Percentiles rank a stretch among this genome's conserved stretches.
phyloP scores from a whole-genome alignment of 2,888 invertebrate genomes.

The Melinaea menophilus region DNA sequence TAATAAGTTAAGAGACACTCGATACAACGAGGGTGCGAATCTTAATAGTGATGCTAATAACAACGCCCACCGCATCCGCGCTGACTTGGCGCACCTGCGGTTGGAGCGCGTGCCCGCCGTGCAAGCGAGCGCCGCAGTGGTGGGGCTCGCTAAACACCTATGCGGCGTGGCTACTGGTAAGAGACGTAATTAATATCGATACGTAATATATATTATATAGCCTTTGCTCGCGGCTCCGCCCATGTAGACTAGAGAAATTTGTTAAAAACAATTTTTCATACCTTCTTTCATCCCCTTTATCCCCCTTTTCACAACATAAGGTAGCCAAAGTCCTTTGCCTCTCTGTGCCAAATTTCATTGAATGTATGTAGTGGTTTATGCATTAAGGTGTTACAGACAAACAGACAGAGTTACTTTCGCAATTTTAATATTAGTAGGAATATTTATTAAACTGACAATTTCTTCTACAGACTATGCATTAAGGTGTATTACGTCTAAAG shows the following conservation, averaged over 20 bases:
- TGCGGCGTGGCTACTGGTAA: conserved; percentile 92
- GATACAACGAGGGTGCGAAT: background rate
- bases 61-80: conserved; percentile 81
- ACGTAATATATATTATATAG: background rate
- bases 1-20: conserved; percentile 44
- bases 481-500: conserved; percentile 78
- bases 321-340: too few relatives aligned
- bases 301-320: too few relatives aligned
- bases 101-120: conserved; percentile 72
- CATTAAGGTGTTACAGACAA: too few relatives aligned
- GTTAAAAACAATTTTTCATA: too few relatives aligned
- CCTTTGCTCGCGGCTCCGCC: background rate
- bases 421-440: background rate
- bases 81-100: conserved; percentile 88
- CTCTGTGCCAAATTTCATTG: too few relatives aligned
- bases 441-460: background rate
- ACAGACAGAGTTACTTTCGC: too few relatives aligned
- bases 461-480: conserved; percentile 81
- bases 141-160: conserved; percentile 91
- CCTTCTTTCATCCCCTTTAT: too few relatives aligned
- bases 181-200: background rate
- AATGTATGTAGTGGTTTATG: too few relatives aligned
- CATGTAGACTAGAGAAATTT: too few relatives aligned
- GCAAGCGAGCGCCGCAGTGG: conserved; percentile 62
- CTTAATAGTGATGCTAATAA: background rate